Conservation (phyloP, 2,797 vertebrate species). For the Trachops cirrhosus region DNA sequence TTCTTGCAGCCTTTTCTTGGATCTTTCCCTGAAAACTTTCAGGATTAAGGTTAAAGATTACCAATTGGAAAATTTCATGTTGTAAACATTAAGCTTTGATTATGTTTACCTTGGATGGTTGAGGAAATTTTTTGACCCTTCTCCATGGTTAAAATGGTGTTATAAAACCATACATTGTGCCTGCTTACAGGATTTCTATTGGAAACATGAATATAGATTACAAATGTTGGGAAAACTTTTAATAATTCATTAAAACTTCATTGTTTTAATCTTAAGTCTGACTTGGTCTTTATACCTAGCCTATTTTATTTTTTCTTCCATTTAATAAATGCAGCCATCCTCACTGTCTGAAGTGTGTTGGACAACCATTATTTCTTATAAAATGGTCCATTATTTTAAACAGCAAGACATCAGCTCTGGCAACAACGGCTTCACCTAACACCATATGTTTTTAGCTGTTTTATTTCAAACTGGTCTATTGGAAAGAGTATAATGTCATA, state of each 20-base stretch:
- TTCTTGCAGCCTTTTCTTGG: not conserved
- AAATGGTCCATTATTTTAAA: not conserved
- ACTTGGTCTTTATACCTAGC: not conserved
- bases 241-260: not conserved
- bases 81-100: not conserved
- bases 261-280: not conserved
- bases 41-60: not conserved
- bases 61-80: not conserved
- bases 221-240: not conserved
- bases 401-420: not conserved
- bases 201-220: not conserved
- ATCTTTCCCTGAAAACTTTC: not conserved
- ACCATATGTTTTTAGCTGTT: slow-evolving; percentile 30
- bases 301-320: not conserved
- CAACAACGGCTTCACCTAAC: not conserved
- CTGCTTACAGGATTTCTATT: not conserved
- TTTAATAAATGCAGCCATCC: not conserved
- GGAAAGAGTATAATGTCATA: slow-evolving; percentile 37
- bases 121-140: slow-evolving; percentile 9
- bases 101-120: not conserved
- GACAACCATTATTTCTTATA: not conserved
- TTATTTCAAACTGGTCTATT: slow-evolving; percentile 55
- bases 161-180: not conserved
- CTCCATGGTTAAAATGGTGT: not conserved
- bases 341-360: slow-evolving; percentile 12